phyloP scores from a whole-genome alignment of 2,797 vertebrate species.

The Catharus ustulatus region DNA sequence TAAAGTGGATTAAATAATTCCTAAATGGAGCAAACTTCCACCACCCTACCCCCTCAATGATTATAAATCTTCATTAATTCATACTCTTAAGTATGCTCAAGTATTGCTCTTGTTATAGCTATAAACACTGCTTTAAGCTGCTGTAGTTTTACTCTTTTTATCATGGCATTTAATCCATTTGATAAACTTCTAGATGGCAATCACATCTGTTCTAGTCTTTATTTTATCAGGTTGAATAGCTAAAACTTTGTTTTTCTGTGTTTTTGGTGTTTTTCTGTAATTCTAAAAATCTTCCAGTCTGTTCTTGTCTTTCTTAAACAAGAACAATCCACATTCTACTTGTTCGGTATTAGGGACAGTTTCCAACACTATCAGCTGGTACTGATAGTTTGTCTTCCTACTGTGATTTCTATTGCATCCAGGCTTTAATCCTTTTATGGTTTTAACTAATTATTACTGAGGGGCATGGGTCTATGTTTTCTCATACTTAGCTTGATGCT shows the following conservation, averaged over 20 bases:
- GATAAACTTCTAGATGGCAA: neutral
- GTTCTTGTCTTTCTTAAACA: neutral
- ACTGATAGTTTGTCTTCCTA: neutral
- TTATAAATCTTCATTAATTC: neutral
- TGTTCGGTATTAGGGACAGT: neutral
- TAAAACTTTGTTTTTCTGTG: neutral
- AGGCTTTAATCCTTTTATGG: neutral
- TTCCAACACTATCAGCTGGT: neutral
- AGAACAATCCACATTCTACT: neutral
- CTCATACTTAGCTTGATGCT: neutral
- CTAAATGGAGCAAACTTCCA: neutral
- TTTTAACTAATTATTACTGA: neutral
- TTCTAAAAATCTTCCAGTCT: neutral
- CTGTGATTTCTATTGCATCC: neutral
- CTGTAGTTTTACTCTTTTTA: too few relatives aligned
- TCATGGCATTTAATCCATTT: neutral
- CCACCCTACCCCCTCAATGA: accelerated
- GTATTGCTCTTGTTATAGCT: neutral
- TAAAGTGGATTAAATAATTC: neutral
- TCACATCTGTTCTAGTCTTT: neutral
- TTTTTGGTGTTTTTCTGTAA: neutral
- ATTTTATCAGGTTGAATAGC: neutral
- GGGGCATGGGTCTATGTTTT: accelerated
- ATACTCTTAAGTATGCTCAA: neutral
- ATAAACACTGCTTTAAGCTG: neutral